Evolutionary conservation across 2,113 vertebrate species (phyloP), one percentile per base, ranked within the genome.

Genomic region (Hypomesus transpacificus): DNA sequence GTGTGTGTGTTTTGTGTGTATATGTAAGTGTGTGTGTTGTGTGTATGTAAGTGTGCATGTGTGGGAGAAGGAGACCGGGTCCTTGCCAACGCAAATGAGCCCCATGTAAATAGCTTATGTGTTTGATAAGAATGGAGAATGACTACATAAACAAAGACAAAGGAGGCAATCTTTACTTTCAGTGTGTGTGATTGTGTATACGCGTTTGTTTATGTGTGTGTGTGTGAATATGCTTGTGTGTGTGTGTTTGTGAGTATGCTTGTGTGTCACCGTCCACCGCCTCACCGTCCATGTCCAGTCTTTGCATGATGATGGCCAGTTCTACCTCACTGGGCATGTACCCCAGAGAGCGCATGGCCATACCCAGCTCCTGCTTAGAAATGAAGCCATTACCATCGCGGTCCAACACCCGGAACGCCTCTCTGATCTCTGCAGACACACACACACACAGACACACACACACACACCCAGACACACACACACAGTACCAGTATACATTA

Each of bases 311-410:
- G 85, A 96, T 95, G 3, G 92, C 91, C 84, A 93, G 83, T 83
- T 95, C 93, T 87, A 95, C 92, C 86, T 94, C 92, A 13, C 91
- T 94, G 52, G 93, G 93, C 93, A 93, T 95, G 86, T 95, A 94
- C 9, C 94, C 94, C 92, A 95, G 70, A 0, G 94, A 95, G 20
- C 94, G 92, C 94, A 95, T 95, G 28, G 94, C 94, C 94, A 95
- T 94, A 54, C 94, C 94, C 90, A 95, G 90, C 85, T 95, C 94
- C 88, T 95, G 94, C 87, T 95, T 95, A 61, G 94, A 95, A 83
- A 95, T 95, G 83, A 95, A 95, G 58, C 94, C 94, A 18, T 95
- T 95, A 50, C 94, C 94, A 11, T 95, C 92, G 21, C 93, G 89
- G 84, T 93, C 93, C 86, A 92, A 83, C 67, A 93, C 91, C 5